Base-by-base conservation (phyloP, 1,140 invertebrate species). In the Leptonema lineaticorne region DNA sequence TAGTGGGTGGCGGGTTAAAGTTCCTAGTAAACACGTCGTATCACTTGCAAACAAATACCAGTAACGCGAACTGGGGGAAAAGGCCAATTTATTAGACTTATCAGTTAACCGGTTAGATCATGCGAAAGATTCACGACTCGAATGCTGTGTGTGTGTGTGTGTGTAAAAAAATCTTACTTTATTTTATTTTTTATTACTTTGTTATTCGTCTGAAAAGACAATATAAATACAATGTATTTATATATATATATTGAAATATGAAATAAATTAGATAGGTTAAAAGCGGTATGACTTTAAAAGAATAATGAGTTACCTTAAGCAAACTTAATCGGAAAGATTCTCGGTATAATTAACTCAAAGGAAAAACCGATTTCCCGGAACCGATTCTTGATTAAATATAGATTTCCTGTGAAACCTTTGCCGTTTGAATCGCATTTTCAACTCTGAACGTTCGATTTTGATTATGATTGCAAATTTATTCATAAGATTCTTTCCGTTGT, bases 11-110 rank as follows among this genome's bases (percentile, higher is more conserved):
- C 37, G n/a, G 57, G 57, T 14, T 24, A 37, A 62, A 62, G 59
- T 62, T 62, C 24, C 11, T 27, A 62, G 59, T 33, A 62, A 62
- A 62, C 30, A 62, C 59, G 28, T 24, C 29, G 30, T 45, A 33
- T 62, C 50, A 53, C 50, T 53, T 53, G 50, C 18, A 29, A 62
- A 62, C 59, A 62, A 62, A 62, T 26, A 62, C 59, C 45, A 20
- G 59, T n/a, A 53, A 24, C 24, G 56, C 56, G 20, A 3, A 45
- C 37, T 53, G 9, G 57, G 24, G n/a, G 57, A 59, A 59, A n/a
- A 59, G 8, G 22, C n/a, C 59, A 45, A 62, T 62, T 62, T 62
- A 37, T 62, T 62, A 62, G n/a, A 60, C 11, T 59, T 59, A 62
- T 62, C 59, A 37, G 37, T 11, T 20, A 16, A 24, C 29, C 18